Evolutionary conservation across 2,113 vertebrate species (phyloP).

Genomic region (Apodemus sylvaticus): DNA sequence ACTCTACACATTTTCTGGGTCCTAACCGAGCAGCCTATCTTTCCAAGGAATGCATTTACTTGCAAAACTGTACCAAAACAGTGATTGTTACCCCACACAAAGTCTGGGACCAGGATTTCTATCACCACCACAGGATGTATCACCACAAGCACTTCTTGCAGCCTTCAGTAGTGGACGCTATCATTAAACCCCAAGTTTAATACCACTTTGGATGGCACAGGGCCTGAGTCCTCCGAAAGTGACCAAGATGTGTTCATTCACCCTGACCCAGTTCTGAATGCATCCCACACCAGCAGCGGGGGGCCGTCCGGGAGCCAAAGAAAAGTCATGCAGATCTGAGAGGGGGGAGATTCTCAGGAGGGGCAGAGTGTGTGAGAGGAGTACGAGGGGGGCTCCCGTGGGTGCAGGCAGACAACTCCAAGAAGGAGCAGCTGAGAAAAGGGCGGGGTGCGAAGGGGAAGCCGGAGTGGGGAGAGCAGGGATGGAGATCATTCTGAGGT

Average conservation of each 20-base stretch:
- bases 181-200: background rate
- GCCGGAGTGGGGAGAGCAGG: background rate
- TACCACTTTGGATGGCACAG: slow-evolving; percentile 23
- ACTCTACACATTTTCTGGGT: background rate
- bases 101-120: background rate
- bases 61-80: background rate
- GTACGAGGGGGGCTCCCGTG: background rate
- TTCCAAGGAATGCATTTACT: background rate
- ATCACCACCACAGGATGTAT: background rate
- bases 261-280: slow-evolving; percentile 69
- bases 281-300: slow-evolving; percentile 30
- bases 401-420: background rate
- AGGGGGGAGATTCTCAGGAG: background rate
- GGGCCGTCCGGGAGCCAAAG: background rate
- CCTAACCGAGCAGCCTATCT: background rate
- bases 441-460: slow-evolving; percentile 12
- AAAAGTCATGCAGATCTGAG: slow-evolving; percentile 16
- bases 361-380: background rate
- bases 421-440: background rate
- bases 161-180: background rate
- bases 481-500: background rate
- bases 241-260: slow-evolving; percentile 38
- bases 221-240: slow-evolving; percentile 38
- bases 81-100: background rate
- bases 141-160: background rate